Base-by-base conservation (phyloP, 2,888 invertebrate genomes). In the Thera obeliscata region DNA sequence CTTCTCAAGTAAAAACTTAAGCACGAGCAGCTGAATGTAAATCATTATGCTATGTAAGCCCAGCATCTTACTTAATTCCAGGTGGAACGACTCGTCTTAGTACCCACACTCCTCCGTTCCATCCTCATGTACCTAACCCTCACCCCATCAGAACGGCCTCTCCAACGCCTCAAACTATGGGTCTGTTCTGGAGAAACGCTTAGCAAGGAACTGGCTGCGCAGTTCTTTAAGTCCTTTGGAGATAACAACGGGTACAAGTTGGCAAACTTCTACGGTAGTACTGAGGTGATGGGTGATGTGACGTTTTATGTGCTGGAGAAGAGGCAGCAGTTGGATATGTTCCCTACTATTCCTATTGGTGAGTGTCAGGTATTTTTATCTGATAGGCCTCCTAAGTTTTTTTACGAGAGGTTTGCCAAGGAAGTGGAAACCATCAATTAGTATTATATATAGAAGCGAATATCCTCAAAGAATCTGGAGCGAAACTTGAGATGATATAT, bases 201-300 rank as follows among this genome's bases (percentile, higher is more conserved):
- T 0, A 94, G 96, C 11, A 94, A 95, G 5, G 94, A 96, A 0
- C 86, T 98, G 46, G 96, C 96, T 0, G 89, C 94, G 50, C 95
- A 96, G 77, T 98, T 98, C 91, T 97, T 97, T 85, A 92, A 95
- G 48, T 95, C 96, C 73, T 97, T 97, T 73, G 93, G 95, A n/a
- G 94, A 94, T 64, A 94, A 95, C 8, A 87, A 91, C 1, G 90
- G 88, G 0, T 96, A 96, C 71, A 93, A 94, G 12, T 88, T 98
- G 52, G 97, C 97, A 62, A 98, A 98, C 83, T 98, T 98, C 82
- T 98, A 98, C 80, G 98, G 98, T 0, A 97, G 98, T 74, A 98
- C 98, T 0, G 98, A 98, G 86, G 96, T 98, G 0, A 98, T 98
- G 96, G 98, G 97, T 0, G 98, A 98, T 82, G 97, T 98, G 2